Evolutionary conservation across 64 coral and sea anemone species (phyloP), one percentile per base, ranked within the genome.

Genomic region (Dendrophyllia cribrosa): DNA sequence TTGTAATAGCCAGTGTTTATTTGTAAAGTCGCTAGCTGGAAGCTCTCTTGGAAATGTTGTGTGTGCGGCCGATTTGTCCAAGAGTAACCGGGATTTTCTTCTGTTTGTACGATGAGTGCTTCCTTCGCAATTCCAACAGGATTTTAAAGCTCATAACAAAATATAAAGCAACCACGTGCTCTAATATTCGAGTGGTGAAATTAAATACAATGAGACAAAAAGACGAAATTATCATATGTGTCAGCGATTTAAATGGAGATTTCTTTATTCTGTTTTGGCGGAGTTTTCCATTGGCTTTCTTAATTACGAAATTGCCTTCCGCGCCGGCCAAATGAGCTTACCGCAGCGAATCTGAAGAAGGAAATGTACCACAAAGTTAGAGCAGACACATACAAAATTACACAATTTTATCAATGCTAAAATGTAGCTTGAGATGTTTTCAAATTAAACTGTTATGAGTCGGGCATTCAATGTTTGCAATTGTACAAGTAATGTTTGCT

Each of bases 131-230:
- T 34, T 34, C 34, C 34, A 84, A 51, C 80, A 68, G 20, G 80
- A 8, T 50, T 21, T 47, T 49, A 19, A 26, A 0, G 43, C 22
- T 84, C 47, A 45, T 73, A 45, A 24, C 50, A 13, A 51, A 48
- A 49, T 48, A 51, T 67, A 84, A 6, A 14, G 62, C 5, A 67
- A 44, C 60, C 80, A 84, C 62, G 80, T 84, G 80, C 13, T 84
- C 72, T 17, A 44, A n/a, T 10, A 43, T 59, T 23, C 22, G 34
- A 79, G 56, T 21, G 52, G 56, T 79, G 43, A 65, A 67, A 51
- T 84, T 45, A 15, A 84, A 84, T 50, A 55, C 50, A 55, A 19
- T 19, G 19, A 20, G 72, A 51, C 80, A 84, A 84, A 84, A 67
- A 64, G 9, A 19, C 14, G 5, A 84, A 50, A 84, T 84, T 65